Evolutionary conservation across 2,888 invertebrate genomes (phyloP).

Genomic region (Junonia oenone): DNA sequence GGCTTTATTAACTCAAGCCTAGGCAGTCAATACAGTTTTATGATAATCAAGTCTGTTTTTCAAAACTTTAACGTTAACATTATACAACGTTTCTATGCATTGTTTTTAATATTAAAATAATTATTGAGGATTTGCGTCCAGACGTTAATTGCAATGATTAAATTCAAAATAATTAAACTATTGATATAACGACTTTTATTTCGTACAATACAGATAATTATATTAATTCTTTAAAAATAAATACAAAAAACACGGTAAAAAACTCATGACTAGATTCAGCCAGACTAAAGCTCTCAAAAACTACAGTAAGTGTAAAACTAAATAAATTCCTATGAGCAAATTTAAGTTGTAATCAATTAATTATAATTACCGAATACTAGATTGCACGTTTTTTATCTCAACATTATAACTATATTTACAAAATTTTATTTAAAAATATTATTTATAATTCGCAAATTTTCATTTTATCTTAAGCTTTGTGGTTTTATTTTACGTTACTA

Average conservation of each 20-base stretch:
- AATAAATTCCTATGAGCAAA: conserved; percentile 61
- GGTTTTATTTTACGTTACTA: conserved; percentile 30
- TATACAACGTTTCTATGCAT: neutral
- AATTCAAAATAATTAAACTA: conserved; percentile 7
- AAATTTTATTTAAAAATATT: conserved; percentile 73
- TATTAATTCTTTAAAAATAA: conserved; percentile 2
- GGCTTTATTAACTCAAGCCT: neutral
- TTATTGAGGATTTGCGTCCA: neutral
- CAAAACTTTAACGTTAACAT: neutral
- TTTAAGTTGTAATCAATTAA: conserved; percentile 34
- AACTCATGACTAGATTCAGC: conserved; percentile 55
- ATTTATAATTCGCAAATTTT: conserved; percentile 61
- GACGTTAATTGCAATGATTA: neutral
- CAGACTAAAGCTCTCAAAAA: conserved; percentile 42
- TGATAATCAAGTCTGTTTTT: neutral
- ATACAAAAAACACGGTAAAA: conserved; percentile 26
- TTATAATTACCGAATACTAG: conserved; percentile 59
- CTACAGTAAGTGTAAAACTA: conserved; percentile 34
- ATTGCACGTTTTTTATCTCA: conserved; percentile 67
- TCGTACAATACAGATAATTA: conserved; percentile 9
- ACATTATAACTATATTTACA: conserved; percentile 66
- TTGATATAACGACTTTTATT: conserved; percentile 10
- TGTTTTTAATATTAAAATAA: neutral
- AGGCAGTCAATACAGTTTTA: neutral
- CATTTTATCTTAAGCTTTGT: conserved; percentile 48